phyloP scores from a whole-genome alignment of 2,797 vertebrate genomes.

The Ciconia nigra region DNA sequence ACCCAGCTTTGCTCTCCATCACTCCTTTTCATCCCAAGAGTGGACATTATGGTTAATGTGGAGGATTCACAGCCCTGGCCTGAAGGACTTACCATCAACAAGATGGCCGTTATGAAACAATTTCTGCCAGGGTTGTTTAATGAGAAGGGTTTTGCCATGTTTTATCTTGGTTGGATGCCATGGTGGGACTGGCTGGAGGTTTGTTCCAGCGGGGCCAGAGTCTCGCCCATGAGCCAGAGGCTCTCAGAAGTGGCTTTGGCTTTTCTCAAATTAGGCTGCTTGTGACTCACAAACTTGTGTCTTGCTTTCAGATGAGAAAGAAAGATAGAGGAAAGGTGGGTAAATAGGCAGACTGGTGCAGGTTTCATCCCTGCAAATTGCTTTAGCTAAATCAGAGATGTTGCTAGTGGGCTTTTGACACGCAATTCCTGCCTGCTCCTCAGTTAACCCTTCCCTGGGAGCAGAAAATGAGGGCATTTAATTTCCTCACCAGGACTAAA shows the following conservation, averaged over 20 bases:
- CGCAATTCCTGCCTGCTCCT: neutral
- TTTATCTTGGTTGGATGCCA: neutral
- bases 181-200: rapidly evolving
- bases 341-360: neutral
- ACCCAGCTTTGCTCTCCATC: neutral
- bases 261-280: neutral
- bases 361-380: neutral
- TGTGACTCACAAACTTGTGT: conserved; percentile 22
- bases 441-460: neutral
- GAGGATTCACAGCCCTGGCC: neutral
- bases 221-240: neutral
- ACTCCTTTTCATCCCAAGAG: neutral
- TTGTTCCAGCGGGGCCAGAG: rapidly evolving
- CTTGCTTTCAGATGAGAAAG: neutral
- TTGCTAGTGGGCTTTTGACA: neutral
- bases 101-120: neutral
- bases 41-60: neutral
- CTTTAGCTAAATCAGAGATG: neutral
- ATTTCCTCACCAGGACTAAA: neutral
- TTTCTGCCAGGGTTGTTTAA: neutral
- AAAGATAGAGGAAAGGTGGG: neutral
- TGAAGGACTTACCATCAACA: neutral
- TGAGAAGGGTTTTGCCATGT: neutral
- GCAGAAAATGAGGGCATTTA: neutral
- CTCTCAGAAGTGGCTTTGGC: neutral